Conservation (phyloP, 2,113 vertebrate genomes). For the Oncorhynchus gorbuscha region DNA sequence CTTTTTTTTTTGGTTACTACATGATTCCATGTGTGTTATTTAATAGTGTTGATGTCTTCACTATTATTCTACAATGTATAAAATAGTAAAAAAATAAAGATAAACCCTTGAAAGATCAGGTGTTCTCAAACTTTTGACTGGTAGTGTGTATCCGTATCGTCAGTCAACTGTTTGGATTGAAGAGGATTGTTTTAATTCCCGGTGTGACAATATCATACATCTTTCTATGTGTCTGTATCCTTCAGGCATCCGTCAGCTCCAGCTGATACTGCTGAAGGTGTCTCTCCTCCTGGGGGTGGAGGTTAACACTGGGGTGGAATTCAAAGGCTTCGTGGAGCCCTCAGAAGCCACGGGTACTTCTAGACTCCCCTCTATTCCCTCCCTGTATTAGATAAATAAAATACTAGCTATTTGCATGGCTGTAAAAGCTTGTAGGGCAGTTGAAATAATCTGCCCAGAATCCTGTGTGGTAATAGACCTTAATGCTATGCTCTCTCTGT, state of each 20-base stretch:
- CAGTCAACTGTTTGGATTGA: neutral
- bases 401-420: too few relatives aligned
- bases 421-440: too few relatives aligned
- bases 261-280: conserved; percentile 89
- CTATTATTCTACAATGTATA: too few relatives aligned
- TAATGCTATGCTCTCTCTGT: conserved; percentile 7
- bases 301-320: conserved; percentile 83
- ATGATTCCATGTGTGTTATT: too few relatives aligned
- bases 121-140: neutral
- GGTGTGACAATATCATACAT: neutral
- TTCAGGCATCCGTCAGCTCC: conserved; percentile 92
- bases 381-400: too few relatives aligned
- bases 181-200: neutral
- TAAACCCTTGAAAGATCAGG: too few relatives aligned
- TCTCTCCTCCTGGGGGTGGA: conserved; percentile 88
- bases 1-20: too few relatives aligned
- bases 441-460: neutral
- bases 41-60: too few relatives aligned
- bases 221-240: conserved; percentile 26
- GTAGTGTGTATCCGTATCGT: neutral
- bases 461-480: neutral
- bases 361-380: too few relatives aligned
- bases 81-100: too few relatives aligned
- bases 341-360: conserved; percentile 61
- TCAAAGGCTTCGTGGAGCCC: conserved; percentile 78